Evolutionary conservation across 2,797 vertebrate species (phyloP), one percentile per base, ranked within the genome.

Genomic region (Hyperoplus lanceolatus): DNA sequence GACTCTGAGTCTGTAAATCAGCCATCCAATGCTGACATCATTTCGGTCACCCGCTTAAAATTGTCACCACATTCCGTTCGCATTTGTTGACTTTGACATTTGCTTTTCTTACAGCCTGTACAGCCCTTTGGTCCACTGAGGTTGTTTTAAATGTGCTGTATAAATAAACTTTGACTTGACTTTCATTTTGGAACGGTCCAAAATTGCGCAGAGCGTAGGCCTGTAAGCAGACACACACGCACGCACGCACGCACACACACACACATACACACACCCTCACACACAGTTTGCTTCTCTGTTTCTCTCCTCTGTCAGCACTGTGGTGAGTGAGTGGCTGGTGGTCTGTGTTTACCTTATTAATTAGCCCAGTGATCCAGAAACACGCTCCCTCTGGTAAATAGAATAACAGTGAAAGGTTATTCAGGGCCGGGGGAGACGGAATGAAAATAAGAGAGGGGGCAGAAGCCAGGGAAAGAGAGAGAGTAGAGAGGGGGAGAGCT

Each of bases 301-400:
- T 64, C 75, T 67, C 68, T 50, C 14, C 67, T 84, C 88, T 85
- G 83, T 90, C 87, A 91, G 78, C 88, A 13, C 70, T 38, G 79
- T 39, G 86, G 69, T 85, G 85, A 92, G 87, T 89, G 87, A 92
- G 91, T 67, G 71, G 82, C 82, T 39, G 74, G 80, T 21, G 55
- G 76, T 55, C 75, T 63, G 73, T 88, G 90, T 94, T 94, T 93
- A 90, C 84, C 88, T 90, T 93, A 89, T 92, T 92, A 91, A 93
- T 94, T 93, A 94, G 86, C 90, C 89, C 90, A 82, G 77, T 93
- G 91, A 93, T 94, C 92, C 87, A 82, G 88, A 93, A 94, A 93
- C 91, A 78, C 87, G 86, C 88, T 92, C 89, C 86, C 84, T 81
- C 80, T 73, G 82, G 81, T 88, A 90, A 89, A 89, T 82, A 90